Evolutionary conservation across 2,888 invertebrate species (phyloP).

Genomic region (Papilio elwesi): DNA sequence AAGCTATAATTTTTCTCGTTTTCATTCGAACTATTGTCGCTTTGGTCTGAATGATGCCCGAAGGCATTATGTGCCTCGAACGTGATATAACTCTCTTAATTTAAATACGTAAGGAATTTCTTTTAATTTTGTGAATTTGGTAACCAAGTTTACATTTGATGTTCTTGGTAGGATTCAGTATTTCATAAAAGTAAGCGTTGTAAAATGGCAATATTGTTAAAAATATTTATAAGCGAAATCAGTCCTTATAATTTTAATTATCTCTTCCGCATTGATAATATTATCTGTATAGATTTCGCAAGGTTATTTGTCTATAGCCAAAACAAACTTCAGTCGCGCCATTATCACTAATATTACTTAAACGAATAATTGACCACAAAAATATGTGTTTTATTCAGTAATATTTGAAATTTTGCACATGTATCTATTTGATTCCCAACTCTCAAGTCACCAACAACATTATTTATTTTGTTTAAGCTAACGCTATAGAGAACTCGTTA

Average conservation of each 20-base stretch:
- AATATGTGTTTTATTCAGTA: constrained; percentile 44
- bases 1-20: too few relatives aligned
- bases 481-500: constrained; percentile 33
- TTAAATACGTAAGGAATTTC: too few relatives aligned
- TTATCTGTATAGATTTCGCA: constrained; percentile 22
- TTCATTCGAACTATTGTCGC: too few relatives aligned
- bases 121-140: too few relatives aligned
- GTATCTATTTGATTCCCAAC: background rate
- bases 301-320: constrained; percentile 23
- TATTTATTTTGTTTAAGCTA: constrained; percentile 38
- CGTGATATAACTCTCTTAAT: too few relatives aligned
- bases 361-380: constrained; percentile 43
- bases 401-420: constrained; percentile 20
- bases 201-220: background rate
- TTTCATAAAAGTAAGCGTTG: background rate
- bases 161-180: too few relatives aligned
- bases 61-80: too few relatives aligned
- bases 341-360: constrained; percentile 60
- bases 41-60: too few relatives aligned
- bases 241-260: constrained; percentile 8
- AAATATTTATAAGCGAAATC: constrained; percentile 6
- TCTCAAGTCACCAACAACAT: constrained; percentile 17
- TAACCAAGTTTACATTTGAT: too few relatives aligned
- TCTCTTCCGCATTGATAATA: constrained; percentile 13
- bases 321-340: constrained; percentile 37